Percentiles rank a stretch among this genome's conserved stretches.
Conservation (phyloP, 2,797 vertebrate genomes). For the Centroberyx gerrardi region DNA sequence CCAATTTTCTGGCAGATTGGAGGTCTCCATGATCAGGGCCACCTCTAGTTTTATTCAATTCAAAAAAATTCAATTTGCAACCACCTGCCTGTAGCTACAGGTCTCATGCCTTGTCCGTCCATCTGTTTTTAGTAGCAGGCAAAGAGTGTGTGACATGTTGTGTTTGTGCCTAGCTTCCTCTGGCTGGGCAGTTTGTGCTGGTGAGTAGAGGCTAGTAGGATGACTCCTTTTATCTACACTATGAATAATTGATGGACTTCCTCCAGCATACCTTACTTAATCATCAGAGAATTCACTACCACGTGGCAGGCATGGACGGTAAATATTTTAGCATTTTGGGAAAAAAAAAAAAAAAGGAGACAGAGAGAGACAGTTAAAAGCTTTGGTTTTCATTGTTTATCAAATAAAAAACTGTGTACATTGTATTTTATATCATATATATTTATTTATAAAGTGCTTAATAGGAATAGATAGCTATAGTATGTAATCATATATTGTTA, state of each 20-base stretch:
- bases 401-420: slow-evolving; percentile 71
- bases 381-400: slow-evolving; percentile 67
- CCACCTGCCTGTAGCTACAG: slow-evolving; percentile 20
- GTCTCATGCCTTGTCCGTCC: slow-evolving; percentile 3
- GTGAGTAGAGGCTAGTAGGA: slow-evolving; percentile 4
- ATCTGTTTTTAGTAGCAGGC: slow-evolving; percentile 1
- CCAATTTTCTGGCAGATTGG: slow-evolving; percentile 4
- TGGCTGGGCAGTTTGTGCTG: slow-evolving; percentile 15
- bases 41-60: slow-evolving; percentile 10
- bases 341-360: slow-evolving; percentile 12
- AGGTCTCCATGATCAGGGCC: slow-evolving; percentile 20
- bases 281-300: slow-evolving; percentile 50
- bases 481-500: slow-evolving; percentile 75
- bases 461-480: slow-evolving; percentile 80
- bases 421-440: slow-evolving; percentile 70
- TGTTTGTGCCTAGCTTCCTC: background rate
- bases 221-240: slow-evolving; percentile 38
- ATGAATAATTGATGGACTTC: slow-evolving; percentile 46
- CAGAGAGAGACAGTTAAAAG: slow-evolving; percentile 43
- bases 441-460: slow-evolving; percentile 89
- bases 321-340: slow-evolving; percentile 55
- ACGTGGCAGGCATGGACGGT: slow-evolving; percentile 37
- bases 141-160: slow-evolving; percentile 6
- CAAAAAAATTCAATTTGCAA: slow-evolving; percentile 6
- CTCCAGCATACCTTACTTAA: slow-evolving; percentile 45